A percentile compares a stretch with the other conserved stretches of the same genome.
Evolutionary conservation across 2,797 vertebrate genomes (phyloP).

Genomic region (Malurus leucopterus): DNA sequence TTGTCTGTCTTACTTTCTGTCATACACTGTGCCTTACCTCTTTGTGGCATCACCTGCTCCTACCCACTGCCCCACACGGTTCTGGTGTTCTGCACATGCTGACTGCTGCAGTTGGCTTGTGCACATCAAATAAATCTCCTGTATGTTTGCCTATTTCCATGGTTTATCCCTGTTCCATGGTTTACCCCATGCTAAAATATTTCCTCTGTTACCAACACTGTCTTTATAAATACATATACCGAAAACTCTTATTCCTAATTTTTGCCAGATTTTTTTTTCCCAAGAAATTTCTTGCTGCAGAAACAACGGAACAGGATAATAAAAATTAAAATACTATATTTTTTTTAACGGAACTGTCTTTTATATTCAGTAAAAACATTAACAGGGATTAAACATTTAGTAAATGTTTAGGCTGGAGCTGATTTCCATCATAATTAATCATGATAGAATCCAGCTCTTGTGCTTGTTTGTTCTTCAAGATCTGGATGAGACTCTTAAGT

Average conservation of each 20-base stretch:
- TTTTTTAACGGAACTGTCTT: constrained; percentile 16
- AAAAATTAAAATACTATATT: background rate
- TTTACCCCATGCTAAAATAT: constrained; percentile 35
- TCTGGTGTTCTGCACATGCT: background rate
- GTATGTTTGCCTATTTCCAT: constrained; percentile 17
- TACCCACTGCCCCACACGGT: background rate
- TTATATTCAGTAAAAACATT: constrained; percentile 10
- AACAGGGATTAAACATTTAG: constrained; percentile 18
- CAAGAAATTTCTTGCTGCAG: constrained; percentile 11
- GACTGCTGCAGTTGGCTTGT: constrained; percentile 21
- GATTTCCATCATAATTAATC: constrained; percentile 47
- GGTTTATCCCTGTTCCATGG: constrained; percentile 32
- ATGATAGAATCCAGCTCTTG: constrained; percentile 21
- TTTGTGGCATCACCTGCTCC: constrained; percentile 6
- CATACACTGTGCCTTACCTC: background rate
- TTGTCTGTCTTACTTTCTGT: background rate
- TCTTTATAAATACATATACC: background rate
- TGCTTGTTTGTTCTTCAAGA: constrained; percentile 41
- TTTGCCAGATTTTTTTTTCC: constrained; percentile 17
- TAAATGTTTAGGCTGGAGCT: constrained; percentile 38
- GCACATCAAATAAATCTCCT: background rate
- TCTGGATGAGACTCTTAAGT: constrained; percentile 23
- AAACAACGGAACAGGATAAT: background rate
- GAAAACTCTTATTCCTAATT: constrained; percentile 23
- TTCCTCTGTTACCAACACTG: constrained; percentile 29